Evolutionary conservation across 1,140 invertebrate species (phyloP), one percentile per base, ranked within the genome.

Genomic region (Aporrectodea caliginosa): DNA sequence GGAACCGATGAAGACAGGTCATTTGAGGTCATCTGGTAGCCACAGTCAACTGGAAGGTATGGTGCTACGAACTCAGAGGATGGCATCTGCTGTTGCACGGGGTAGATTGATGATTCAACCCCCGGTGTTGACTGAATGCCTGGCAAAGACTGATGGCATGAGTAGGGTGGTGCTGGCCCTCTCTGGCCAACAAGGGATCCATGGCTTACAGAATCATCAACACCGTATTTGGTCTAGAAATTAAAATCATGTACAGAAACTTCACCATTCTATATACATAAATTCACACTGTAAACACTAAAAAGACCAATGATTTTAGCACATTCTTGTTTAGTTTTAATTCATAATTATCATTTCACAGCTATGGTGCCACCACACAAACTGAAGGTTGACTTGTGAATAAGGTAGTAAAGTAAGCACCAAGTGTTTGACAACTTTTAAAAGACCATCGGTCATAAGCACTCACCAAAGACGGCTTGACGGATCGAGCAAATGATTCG

Each of bases 401-500:
- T n/a, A n/a, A n/a, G n/a, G n/a, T n/a, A n/a, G n/a, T n/a, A n/a
- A n/a, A n/a, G n/a, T n/a, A n/a, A n/a, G n/a, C n/a, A n/a, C n/a
- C n/a, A n/a, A n/a, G n/a, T n/a, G n/a, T n/a, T n/a, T n/a, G n/a
- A n/a, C n/a, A n/a, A n/a, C n/a, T n/a, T n/a, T n/a, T n/a, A n/a
- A n/a, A n/a, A n/a, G n/a, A n/a, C n/a, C n/a, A n/a, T n/a, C n/a
- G n/a, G n/a, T n/a, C n/a, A n/a, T n/a, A n/a, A n/a, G n/a, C n/a
- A n/a, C 43, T 58, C 22, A 58, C 43, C 43, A 58, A 6, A 58
- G 43, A 58, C 43, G 43, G 43, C 29, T 84, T 81, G 22, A 85
- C 84, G 31, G 86, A 83, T 80, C 84, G 83, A 80, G 87, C 86
- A 84, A 87, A 87, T 77, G 86, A 85, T 74, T 87, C 84, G 83